Evolutionary conservation across 2,888 invertebrate genomes (phyloP).

Genomic region (Chouioia cunea): DNA sequence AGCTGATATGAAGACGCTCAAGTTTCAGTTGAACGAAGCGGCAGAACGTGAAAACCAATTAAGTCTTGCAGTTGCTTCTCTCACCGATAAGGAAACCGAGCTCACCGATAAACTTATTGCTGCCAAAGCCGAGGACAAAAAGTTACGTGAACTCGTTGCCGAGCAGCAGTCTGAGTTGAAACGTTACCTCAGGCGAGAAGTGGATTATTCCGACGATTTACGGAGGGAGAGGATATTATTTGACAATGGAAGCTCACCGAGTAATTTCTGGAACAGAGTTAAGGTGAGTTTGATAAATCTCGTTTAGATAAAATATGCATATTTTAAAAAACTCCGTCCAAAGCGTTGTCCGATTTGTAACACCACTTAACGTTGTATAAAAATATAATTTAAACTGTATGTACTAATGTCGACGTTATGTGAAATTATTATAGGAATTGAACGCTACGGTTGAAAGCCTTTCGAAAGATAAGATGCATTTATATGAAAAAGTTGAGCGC

Average conservation of each 20-base stretch:
- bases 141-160: conserved; percentile 58
- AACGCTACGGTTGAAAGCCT: conserved; percentile 54
- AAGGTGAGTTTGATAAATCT: conserved; percentile 56
- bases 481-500: conserved; percentile 58
- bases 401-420: not conserved
- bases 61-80: conserved; percentile 71
- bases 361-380: no score
- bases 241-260: conserved; percentile 61
- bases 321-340: no score
- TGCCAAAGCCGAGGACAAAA: conserved; percentile 63
- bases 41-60: conserved; percentile 55
- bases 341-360: no score
- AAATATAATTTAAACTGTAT: conserved; percentile 9
- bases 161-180: conserved; percentile 56
- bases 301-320: not conserved
- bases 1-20: conserved; percentile 57
- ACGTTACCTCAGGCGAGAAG: conserved; percentile 50
- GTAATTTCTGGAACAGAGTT: conserved; percentile 63
- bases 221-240: conserved; percentile 59
- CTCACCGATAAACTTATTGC: conserved; percentile 70
- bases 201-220: conserved; percentile 54
- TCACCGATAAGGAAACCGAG: conserved; percentile 75
- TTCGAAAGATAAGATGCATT: conserved; percentile 53
- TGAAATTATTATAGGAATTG: conserved; percentile 51
- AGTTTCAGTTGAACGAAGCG: conserved; percentile 54